Evolutionary conservation across 2,113 vertebrate species (phyloP), one percentile per base, ranked within the genome.

Genomic region (Pitta sordida): DNA sequence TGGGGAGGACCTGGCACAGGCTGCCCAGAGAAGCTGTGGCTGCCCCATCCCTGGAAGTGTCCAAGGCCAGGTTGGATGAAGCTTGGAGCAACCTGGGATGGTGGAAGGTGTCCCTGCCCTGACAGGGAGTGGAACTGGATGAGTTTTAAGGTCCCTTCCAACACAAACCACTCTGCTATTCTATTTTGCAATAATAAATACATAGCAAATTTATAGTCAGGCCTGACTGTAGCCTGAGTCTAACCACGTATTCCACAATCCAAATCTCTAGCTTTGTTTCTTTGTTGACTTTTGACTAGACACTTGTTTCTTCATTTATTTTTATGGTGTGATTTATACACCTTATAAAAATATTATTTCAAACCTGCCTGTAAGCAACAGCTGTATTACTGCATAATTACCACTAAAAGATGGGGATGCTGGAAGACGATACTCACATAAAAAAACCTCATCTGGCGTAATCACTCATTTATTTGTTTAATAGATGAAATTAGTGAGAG

Each of bases 401-500:
- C 43, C 43, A 77, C 39, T 85, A 41, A 77, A 83, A 85, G 59
- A 86, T 63, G 67, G 82, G 75, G 91, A 36, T 19, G 59, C 48
- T 67, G 44, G 74, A 39, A 83, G 62, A 91, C 56, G 58, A 92
- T 63, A 34, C 27, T 71, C 52, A 86, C 32, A 14, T 49, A 76
- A 83, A 94, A 86, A 90, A 62, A 15, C 8, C 44, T 91, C 91
- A 90, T 94, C 87, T 90, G 82, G 75, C 59, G 77, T 69, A 81
- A 90, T 79, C 75, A 78, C 43, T 88, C 90, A 83, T 92, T 90
- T 95, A 94, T 96, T 91, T 94, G 83, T 94, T 94, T 95, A 93
- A 91, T 92, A 88, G 79, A 91, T 81, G 60, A 81, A 95, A 95
- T 92, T 70, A 90, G 70, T 37, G 67, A 80, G 75, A 74, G 87